These are phyloP conservation scores for Lasioglossum zephyrum DNA, from an alignment of 2,888 invertebrate genomes.

Conservation along the genomic window DNA sequence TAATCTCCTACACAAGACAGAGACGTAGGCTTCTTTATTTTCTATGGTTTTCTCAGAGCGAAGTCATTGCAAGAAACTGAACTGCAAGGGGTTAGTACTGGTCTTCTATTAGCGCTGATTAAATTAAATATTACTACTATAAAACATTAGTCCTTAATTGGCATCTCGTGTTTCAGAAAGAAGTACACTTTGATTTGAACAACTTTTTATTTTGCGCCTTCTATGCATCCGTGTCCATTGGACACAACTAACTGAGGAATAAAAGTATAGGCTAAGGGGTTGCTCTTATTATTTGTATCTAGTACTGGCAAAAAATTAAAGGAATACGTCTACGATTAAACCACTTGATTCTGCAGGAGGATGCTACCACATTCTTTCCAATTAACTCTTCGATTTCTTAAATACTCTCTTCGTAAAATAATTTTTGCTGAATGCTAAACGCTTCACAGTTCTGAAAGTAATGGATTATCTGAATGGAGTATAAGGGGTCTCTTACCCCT, in stretches of 20 bases:
- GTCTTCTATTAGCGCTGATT: conserved; percentile 21
- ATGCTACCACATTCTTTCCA: conserved; percentile 1
- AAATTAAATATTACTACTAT: conserved; percentile 27
- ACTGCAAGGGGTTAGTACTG: conserved; percentile 32
- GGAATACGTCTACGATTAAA: conserved; percentile 13
- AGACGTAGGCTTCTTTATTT: conserved; percentile 1
- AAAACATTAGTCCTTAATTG: conserved; percentile 24
- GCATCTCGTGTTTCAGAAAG: conserved; percentile 25
- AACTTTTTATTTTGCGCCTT: conserved; percentile 18
- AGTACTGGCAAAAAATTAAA: conserved; percentile 23
- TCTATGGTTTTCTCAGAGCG: neutral
- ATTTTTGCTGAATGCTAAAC: neutral
- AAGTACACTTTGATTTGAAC: conserved; percentile 39
- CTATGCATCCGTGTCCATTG: conserved; percentile 27
- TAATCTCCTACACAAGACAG: neutral
- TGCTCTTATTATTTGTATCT: conserved; percentile 38
- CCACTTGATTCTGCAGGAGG: conserved; percentile 4
- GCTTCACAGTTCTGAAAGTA: neutral
- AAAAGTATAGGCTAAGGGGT: conserved; percentile 34
- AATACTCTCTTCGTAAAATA: neutral
- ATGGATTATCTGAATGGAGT: neutral
- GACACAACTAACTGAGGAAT: conserved; percentile 46
- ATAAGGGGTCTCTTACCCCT: neutral
- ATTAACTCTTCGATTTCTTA: neutral
- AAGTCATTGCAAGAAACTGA: conserved; percentile 23